These are phyloP conservation scores for Ennomos fuscantarius DNA, from an alignment of 2,888 invertebrate species.

Conservation along the genomic window DNA sequence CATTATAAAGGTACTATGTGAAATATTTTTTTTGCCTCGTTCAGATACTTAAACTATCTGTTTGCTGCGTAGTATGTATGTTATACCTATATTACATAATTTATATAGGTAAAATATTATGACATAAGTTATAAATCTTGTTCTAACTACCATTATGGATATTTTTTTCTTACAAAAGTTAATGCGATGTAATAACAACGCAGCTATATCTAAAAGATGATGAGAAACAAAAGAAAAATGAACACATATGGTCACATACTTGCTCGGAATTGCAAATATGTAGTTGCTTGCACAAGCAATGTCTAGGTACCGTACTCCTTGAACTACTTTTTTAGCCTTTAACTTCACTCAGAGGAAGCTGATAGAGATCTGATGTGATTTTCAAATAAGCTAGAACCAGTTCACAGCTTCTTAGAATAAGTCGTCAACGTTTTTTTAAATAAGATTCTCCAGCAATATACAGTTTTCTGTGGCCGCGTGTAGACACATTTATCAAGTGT, in stretches of 20 bases:
- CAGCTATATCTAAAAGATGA: conserved; percentile 76
- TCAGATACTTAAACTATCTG: too few relatives aligned
- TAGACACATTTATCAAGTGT: background rate
- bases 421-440: conserved; percentile 2
- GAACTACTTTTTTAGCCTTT: conserved; percentile 54
- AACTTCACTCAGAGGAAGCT: conserved; percentile 33
- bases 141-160: too few relatives aligned
- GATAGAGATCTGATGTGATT: conserved; percentile 19
- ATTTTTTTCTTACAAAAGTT: too few relatives aligned
- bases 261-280: conserved; percentile 69
- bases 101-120: too few relatives aligned
- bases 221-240: conserved; percentile 76
- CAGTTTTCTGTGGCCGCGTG: background rate
- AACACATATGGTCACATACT: conserved; percentile 63
- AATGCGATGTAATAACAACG: conserved; percentile 65
- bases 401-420: conserved; percentile 10
- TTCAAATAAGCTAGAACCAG: conserved; percentile 9
- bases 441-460: background rate
- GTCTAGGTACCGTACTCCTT: conserved; percentile 45
- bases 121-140: too few relatives aligned
- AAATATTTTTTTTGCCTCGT: too few relatives aligned
- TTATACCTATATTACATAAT: too few relatives aligned
- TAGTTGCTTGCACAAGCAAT: conserved; percentile 53
- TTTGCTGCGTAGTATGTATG: too few relatives aligned
- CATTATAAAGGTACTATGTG: too few relatives aligned